Conservation (phyloP, 2,888 invertebrate genomes). For the Rotaria sp. region DNA sequence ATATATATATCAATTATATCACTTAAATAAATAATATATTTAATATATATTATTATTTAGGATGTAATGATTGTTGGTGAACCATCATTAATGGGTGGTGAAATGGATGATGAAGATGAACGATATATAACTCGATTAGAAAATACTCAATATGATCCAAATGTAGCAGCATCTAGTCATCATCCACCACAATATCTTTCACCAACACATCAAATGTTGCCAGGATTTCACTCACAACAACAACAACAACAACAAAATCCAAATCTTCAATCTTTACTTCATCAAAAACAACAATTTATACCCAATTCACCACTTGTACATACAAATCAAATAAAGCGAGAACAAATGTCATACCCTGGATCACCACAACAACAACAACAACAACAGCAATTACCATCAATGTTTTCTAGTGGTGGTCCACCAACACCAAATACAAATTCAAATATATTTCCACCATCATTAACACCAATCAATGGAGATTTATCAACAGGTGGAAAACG, state of each 20-base stretch:
- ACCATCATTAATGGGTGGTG: slow-evolving; percentile 98
- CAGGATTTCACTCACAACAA: neutral
- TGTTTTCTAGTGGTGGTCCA: neutral
- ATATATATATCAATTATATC: too few relatives aligned
- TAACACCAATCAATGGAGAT: neutral
- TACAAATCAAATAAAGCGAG: slow-evolving; percentile 21
- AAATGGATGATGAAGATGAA: slow-evolving; percentile 98
- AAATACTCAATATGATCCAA: slow-evolving; percentile 82
- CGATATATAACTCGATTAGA: slow-evolving; percentile 91
- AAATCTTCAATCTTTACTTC: slow-evolving; percentile 3
- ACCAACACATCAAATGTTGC: neutral
- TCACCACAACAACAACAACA: neutral
- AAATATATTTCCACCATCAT: too few relatives aligned
- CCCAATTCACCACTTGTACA: neutral
- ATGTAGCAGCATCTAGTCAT: neutral
- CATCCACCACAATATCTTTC: neutral
- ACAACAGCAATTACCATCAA: slow-evolving; percentile 1
- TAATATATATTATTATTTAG: slow-evolving; percentile 57
- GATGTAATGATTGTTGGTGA: slow-evolving; percentile 99
- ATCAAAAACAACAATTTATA: slow-evolving; percentile 1
- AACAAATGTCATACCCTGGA: neutral
- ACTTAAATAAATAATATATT: too few relatives aligned
- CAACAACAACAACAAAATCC: neutral
- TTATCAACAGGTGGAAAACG: neutral
- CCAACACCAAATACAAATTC: neutral